phyloP scores from a whole-genome alignment of 2,888 invertebrate species.

The Carpatolechia fugitivella region DNA sequence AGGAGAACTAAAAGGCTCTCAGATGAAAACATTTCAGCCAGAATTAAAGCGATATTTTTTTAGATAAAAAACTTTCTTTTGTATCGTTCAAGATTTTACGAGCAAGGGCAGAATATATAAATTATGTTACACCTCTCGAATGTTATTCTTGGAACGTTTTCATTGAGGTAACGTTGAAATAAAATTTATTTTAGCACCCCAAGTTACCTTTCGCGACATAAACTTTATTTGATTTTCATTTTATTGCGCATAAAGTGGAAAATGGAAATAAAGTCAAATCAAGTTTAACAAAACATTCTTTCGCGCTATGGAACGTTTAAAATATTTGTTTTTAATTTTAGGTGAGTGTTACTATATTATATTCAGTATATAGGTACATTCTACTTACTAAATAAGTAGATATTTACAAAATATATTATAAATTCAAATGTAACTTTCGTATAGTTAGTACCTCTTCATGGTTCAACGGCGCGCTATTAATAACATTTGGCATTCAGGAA shows the following conservation, averaged over 20 bases:
- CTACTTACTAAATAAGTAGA: too few species aligned
- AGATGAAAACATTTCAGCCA: too few species aligned
- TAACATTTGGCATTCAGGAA: too few species aligned
- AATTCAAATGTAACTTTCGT: too few species aligned
- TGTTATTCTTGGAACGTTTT: background rate
- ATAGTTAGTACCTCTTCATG: too few species aligned
- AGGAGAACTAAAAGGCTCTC: too few species aligned
- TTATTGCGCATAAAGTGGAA: conserved; percentile 22
- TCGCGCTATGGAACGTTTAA: conserved; percentile 2
- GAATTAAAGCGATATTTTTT: too few species aligned
- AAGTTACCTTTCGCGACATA: conserved; percentile 6
- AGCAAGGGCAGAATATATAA: too few species aligned
- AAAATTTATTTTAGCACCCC: conserved; percentile 9
- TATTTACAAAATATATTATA: too few species aligned
- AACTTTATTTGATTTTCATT: conserved; percentile 17
- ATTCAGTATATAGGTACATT: too few species aligned
- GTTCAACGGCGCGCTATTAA: too few species aligned
- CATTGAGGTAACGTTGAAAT: conserved; percentile 1
- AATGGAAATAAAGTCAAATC: conserved; percentile 14
- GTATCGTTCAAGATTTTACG: background rate
- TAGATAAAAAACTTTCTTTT: background rate
- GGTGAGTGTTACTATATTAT: conserved; percentile 10
- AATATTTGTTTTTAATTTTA: conserved; percentile 11
- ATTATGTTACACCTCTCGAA: background rate
- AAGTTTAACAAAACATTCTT: conserved; percentile 1